These are phyloP conservation scores for Tenrec ecaudatus DNA, from an alignment of 2,113 vertebrate species.

Conservation along the genomic window DNA sequence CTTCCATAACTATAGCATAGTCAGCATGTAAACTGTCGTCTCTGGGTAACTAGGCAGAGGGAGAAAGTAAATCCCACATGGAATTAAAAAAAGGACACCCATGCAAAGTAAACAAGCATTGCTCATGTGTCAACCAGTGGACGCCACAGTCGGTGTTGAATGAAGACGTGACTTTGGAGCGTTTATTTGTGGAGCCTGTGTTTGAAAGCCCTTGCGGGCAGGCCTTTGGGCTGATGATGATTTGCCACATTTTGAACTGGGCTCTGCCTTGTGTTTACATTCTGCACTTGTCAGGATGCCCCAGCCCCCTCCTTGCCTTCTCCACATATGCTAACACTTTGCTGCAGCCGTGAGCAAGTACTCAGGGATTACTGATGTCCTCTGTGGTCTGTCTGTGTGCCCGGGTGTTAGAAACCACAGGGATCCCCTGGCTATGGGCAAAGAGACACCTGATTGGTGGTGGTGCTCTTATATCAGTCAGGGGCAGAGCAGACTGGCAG, in stretches of 20 bases:
- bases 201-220: constrained; percentile 71
- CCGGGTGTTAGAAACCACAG: background rate
- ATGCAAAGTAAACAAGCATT: background rate
- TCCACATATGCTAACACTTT: background rate
- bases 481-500: no score
- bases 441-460: no score
- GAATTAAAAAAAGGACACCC: background rate
- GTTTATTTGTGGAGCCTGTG: constrained; percentile 55
- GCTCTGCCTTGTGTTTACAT: background rate
- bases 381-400: background rate
- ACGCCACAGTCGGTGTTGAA: background rate
- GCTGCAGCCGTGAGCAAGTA: background rate
- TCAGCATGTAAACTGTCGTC: constrained; percentile 56
- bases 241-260: constrained; percentile 8
- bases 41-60: constrained; percentile 74
- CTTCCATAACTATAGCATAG: background rate
- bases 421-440: no score
- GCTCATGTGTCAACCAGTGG: background rate
- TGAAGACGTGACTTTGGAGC: constrained; percentile 38
- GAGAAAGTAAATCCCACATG: constrained; percentile 42
- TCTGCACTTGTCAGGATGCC: background rate
- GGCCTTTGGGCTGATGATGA: constrained; percentile 71
- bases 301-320: background rate
- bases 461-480: no score
- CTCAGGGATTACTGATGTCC: background rate